phyloP scores from a whole-genome alignment of 2,797 vertebrate genomes.

The Pachyuromys duprasi region DNA sequence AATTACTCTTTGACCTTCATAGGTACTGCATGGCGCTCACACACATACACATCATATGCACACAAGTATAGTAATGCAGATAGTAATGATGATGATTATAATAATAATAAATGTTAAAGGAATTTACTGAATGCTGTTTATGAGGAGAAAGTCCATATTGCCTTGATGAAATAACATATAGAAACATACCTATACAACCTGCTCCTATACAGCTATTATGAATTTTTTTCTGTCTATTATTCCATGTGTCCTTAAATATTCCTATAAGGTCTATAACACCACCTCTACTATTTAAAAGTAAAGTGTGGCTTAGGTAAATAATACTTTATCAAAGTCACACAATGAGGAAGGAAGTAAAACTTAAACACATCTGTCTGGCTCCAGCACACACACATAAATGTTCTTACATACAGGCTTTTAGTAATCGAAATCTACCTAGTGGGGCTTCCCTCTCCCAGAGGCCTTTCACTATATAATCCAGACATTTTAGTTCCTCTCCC shows the following conservation, averaged over 20 bases:
- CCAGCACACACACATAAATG: not conserved
- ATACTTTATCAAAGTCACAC: not conserved
- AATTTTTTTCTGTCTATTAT: not conserved
- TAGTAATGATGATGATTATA: not conserved
- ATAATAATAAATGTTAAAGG: not conserved
- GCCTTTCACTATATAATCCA: too few species aligned
- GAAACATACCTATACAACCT: not conserved
- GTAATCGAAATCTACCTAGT: not conserved
- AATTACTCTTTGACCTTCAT: not conserved
- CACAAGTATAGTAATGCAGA: not conserved
- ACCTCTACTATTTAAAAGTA: constrained; percentile 37
- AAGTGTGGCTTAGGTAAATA: not conserved
- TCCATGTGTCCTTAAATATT: not conserved
- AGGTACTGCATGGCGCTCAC: not conserved
- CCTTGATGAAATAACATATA: not conserved
- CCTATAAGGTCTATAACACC: not conserved
- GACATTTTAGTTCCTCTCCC: too few species aligned
- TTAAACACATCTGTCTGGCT: not conserved
- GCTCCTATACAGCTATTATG: not conserved
- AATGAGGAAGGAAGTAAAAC: not conserved
- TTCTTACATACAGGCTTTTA: not conserved
- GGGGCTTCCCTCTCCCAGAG: too few species aligned
- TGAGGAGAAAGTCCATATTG: not conserved
- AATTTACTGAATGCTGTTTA: not conserved
- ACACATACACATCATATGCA: not conserved